Evolutionary conservation across 2,888 invertebrate genomes (phyloP).

Genomic region (Polydrusus cervinus): DNA sequence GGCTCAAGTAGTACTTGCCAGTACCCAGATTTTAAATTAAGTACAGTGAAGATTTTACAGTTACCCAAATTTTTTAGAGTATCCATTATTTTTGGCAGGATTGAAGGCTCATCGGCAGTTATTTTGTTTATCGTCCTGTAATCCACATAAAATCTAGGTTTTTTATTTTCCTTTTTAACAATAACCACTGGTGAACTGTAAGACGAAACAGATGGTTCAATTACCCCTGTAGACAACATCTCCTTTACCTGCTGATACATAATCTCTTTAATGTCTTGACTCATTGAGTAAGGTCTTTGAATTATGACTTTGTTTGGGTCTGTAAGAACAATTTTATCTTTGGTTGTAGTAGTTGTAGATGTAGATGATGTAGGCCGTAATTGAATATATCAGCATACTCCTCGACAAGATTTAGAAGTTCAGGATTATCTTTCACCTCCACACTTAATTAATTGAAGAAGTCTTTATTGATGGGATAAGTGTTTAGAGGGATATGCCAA

Average conservation of each 20-base stretch:
- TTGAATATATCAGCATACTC: not conserved
- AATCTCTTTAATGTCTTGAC: not conserved
- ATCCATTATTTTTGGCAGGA: not conserved
- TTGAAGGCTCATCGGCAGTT: not conserved
- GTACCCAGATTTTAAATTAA: conserved; percentile 10
- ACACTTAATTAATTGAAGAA: not conserved
- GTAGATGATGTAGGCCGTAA: not conserved
- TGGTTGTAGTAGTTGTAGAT: not conserved
- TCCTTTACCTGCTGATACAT: too few species aligned
- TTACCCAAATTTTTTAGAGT: not conserved
- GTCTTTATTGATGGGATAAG: not conserved
- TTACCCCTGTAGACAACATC: too few species aligned
- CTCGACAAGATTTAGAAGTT: not conserved
- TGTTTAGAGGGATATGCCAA: not conserved
- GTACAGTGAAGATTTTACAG: not conserved
- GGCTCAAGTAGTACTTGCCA: conserved; percentile 7
- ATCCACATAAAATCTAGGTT: not conserved
- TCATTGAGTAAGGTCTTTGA: not conserved
- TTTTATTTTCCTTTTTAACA: not conserved
- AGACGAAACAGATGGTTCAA: too few species aligned
- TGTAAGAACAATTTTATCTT: not conserved
- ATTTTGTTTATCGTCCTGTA: not conserved
- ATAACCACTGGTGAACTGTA: too few species aligned
- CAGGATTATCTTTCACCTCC: not conserved
- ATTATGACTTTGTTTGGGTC: not conserved